phyloP scores from a whole-genome alignment of 2,888 invertebrate genomes.

The Eupithecia exiguata region DNA sequence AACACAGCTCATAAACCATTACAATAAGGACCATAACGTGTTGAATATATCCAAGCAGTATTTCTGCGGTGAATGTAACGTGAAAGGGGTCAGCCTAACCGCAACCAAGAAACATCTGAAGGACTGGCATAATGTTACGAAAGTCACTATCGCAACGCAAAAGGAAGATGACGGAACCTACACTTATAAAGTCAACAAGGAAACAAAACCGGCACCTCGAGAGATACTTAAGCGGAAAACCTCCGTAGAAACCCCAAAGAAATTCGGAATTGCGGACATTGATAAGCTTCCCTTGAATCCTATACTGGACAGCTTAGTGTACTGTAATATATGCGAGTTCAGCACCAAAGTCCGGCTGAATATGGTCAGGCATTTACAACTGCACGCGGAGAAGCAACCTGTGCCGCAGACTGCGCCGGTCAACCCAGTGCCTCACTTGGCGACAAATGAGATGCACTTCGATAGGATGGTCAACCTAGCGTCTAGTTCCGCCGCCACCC shows the following conservation, averaged over 20 bases:
- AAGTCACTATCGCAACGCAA: slow-evolving; percentile 28
- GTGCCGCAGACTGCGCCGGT: slow-evolving; percentile 88
- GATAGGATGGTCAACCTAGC: slow-evolving; percentile 94
- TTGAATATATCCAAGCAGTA: slow-evolving; percentile 34
- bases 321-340: slow-evolving; percentile 87
- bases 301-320: slow-evolving; percentile 84
- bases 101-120: slow-evolving; percentile 54
- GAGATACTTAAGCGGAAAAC: slow-evolving; percentile 25
- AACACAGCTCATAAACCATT: slow-evolving; percentile 55
- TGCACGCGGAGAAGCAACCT: slow-evolving; percentile 86
- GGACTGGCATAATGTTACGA: slow-evolving; percentile 43
- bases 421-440: slow-evolving; percentile 92
- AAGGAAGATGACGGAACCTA: slow-evolving; percentile 13
- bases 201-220: slow-evolving; percentile 1
- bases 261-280: slow-evolving; percentile 85
- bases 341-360: slow-evolving; percentile 88
- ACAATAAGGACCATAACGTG: slow-evolving; percentile 44
- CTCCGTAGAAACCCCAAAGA: slow-evolving; percentile 47
- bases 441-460: slow-evolving; percentile 90
- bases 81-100: slow-evolving; percentile 31
- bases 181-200: slow-evolving; percentile 15
- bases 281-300: slow-evolving; percentile 86
- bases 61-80: slow-evolving; percentile 54
- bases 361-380: slow-evolving; percentile 87
- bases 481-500: slow-evolving; percentile 83